Evolutionary conservation across 1,140 invertebrate genomes (phyloP), one percentile per base, ranked within the genome.

Genomic region (Lasaia peninsularis): DNA sequence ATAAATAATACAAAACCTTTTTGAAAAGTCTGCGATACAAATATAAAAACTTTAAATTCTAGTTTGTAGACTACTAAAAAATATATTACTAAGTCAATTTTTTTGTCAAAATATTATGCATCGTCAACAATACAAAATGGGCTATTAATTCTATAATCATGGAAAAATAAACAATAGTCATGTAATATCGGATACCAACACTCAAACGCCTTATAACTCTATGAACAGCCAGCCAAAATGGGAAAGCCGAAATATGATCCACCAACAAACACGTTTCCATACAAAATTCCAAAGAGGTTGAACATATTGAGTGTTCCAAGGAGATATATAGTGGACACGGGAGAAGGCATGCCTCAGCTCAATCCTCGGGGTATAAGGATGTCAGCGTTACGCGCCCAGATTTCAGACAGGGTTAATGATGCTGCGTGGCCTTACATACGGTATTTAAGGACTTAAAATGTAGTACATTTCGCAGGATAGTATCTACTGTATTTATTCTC

Each of bases 241-340:
- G 73, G 66, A 32, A 87, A 82, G 28, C 72, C 75, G 3, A 77
- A 78, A 33, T 75, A 60, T 40, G 84, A 87, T 54, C 71, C 61
- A 2, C 84, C 84, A 0, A 80, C 81, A 0, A 48, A 9, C 8
- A 74, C 71, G 3, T 88, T 75, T 20, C 82, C 81, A 0, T 86
- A 86, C 63, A 85, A 80, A 56, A 86, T 88, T 60, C 32, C 62
- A 0, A 80, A 63, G 48, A 67, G 85, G 21, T 54, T 80, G 32
- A 85, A 86, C 49, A 63, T 79, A 4, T 57, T 88, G 20, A 85
- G 85, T 56, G 58, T 78, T 0, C 81, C 85, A 0, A 69, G 71
- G 8, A 71, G 60, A 16, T 68, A 70, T 21, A 75, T 78, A 5
- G 63, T 74, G 2, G 80, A 79, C 28, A 74, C 74, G 0, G 72